Base-by-base conservation (phyloP, 1,140 invertebrate genomes). In the Panulirus ornatus region DNA sequence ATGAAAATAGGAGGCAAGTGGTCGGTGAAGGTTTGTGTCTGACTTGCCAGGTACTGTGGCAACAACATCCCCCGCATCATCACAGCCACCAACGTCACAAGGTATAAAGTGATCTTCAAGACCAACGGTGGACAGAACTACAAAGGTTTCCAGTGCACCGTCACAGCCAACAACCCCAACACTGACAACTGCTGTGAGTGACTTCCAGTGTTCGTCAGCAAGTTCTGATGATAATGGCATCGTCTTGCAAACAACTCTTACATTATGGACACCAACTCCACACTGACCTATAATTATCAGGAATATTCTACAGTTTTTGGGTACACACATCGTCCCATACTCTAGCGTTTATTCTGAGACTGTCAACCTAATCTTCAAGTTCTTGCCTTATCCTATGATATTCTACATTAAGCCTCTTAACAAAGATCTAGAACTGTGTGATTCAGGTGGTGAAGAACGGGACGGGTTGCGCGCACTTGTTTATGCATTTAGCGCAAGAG, bases 111-210 rank as follows among this genome's bases (percentile, higher is more conserved):
- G 27, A 36, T 27, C 42, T 85, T 85, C 83, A 63, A 85, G 19
- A 85, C 58, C 0, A 85, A 85, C 58, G 66, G 70, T 5, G 51
- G 27, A 19, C 5, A 42, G 27, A 85, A 85, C 30, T 85, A 75
- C n/a, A n/a, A 30, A 14, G 83, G 83, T 1, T 85, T 85, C 36
- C 83, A 38, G 22, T 85, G 83, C n/a, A 42, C 70, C 27, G 36
- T 85, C 27, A 73, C 34, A 14, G 70, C 83, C 19, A 27, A 42
- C n/a, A 85, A 85, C 70, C 42, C 83, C 70, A 85, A 85, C 83
- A 85, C 47, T n/a, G 34, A 85, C 27, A 38, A 51, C n/a, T 85
- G 83, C n/a, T 63, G 83, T 85, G 30, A 85, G 83, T 36, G 19
- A 16, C 0, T 5, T 2, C 44, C 36, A 63, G 5, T 42, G 27